Evolutionary conservation across 1,140 invertebrate genomes (phyloP).

Genomic region (Samia ricini): DNA sequence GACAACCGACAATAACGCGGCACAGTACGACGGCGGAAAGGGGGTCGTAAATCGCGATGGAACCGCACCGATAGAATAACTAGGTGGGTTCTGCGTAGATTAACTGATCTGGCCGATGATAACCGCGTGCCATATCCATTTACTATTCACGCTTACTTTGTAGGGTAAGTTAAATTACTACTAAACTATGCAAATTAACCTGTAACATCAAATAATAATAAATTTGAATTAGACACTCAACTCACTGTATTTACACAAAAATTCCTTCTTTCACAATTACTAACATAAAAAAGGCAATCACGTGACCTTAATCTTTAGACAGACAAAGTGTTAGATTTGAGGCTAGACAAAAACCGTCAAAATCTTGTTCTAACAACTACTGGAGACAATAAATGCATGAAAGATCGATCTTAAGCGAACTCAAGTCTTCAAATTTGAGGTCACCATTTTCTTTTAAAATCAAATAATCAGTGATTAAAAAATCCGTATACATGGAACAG

Average conservation of each 20-base stretch:
- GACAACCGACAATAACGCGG: constrained; percentile 13
- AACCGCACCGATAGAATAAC: constrained; percentile 3
- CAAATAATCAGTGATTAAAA: too few relatives aligned
- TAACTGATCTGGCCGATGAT: background rate
- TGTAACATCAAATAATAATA: too few relatives aligned
- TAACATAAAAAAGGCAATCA: background rate
- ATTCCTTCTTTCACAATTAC: background rate
- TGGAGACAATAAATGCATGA: background rate
- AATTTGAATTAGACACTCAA: too few relatives aligned
- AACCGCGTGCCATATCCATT: background rate
- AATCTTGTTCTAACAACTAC: background rate
- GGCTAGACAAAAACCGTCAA: background rate
- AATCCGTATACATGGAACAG: too few relatives aligned
- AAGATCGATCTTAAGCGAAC: background rate
- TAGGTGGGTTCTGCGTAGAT: background rate
- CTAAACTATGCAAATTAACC: too few relatives aligned
- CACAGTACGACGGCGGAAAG: background rate
- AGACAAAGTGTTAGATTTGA: background rate
- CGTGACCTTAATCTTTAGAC: background rate
- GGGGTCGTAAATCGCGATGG: constrained; percentile 7
- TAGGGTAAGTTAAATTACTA: background rate
- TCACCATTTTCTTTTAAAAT: too few relatives aligned
- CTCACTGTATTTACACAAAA: too few relatives aligned
- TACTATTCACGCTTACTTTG: background rate
- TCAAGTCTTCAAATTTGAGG: background rate